phyloP scores from a whole-genome alignment of 1,140 invertebrate genomes.

The Drosophila busckii region DNA sequence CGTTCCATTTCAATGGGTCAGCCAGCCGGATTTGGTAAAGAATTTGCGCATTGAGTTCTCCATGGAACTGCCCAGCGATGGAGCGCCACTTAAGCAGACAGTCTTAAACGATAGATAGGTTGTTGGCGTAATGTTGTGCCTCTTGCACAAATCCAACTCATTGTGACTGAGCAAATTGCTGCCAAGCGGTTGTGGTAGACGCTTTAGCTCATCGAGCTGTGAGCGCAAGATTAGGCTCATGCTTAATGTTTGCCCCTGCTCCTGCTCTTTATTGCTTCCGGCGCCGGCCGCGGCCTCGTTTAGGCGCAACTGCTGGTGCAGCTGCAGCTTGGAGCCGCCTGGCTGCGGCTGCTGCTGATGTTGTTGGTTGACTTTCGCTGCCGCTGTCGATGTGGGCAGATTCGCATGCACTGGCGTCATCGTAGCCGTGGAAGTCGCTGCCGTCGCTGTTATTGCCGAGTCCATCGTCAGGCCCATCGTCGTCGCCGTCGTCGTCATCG shows the following conservation, averaged over 20 bases:
- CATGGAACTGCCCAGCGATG: conserved; percentile 59
- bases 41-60: conserved; percentile 74
- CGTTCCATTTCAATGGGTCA: conserved; percentile 53
- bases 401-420: conserved; percentile 68
- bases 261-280: conserved; percentile 32
- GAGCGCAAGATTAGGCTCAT: conserved; percentile 64
- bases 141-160: conserved; percentile 80
- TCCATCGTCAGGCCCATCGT: conserved; percentile 37
- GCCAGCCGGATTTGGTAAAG: conserved; percentile 78
- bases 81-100: conserved; percentile 78
- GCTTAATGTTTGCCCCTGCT: conserved; percentile 10
- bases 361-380: conserved; percentile 54
- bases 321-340: conserved; percentile 13
- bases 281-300: conserved; percentile 38
- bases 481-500: conserved; percentile 23
- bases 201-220: conserved; percentile 68
- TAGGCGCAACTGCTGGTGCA: conserved; percentile 24
- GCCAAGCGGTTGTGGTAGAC: conserved; percentile 57
- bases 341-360: conserved; percentile 49
- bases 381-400: conserved; percentile 42
- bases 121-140: conserved; percentile 80
- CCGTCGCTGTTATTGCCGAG: conserved; percentile 47
- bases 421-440: conserved; percentile 66
- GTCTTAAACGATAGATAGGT: conserved; percentile 82
- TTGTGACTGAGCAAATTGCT: conserved; percentile 77